Evolutionary conservation across 2,888 invertebrate species (phyloP).

Genomic region (Euphydryas editha): DNA sequence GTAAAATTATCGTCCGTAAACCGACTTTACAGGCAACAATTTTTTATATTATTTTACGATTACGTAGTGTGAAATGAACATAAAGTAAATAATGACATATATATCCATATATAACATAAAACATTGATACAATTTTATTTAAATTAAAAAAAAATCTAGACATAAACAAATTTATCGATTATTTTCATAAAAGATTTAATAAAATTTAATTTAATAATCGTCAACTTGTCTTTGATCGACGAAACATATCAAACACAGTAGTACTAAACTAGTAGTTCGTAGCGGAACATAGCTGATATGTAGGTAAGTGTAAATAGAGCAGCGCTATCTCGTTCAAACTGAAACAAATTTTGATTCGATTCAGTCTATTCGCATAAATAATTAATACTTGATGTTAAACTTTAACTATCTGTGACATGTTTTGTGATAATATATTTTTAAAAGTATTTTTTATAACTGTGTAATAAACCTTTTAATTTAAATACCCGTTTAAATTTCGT

Average conservation of each 20-base stretch:
- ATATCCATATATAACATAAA: no score
- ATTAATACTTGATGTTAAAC: conserved; percentile 44
- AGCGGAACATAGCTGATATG: conserved; percentile 62
- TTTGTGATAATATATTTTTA: no score
- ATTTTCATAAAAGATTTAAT: not conserved
- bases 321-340: conserved; percentile 57
- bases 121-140: no score
- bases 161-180: not conserved
- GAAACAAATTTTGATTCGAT: conserved; percentile 66
- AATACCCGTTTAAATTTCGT: not conserved
- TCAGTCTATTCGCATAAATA: conserved; percentile 55
- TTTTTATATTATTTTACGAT: no score
- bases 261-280: conserved; percentile 16
- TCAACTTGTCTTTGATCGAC: not conserved
- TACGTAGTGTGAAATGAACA: no score
- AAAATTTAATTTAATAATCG: not conserved
- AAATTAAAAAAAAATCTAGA: not conserved
- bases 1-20: no score
- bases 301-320: conserved; percentile 69
- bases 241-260: not conserved
- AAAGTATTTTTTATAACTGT: no score
- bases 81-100: no score
- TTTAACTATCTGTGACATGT: not conserved
- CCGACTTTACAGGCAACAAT: no score
- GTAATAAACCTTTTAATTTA: not conserved